Percentiles rank a stretch among this genome's conserved stretches.
Evolutionary conservation across 2,113 vertebrate genomes (phyloP).

Genomic region (Henicopernis longicauda): DNA sequence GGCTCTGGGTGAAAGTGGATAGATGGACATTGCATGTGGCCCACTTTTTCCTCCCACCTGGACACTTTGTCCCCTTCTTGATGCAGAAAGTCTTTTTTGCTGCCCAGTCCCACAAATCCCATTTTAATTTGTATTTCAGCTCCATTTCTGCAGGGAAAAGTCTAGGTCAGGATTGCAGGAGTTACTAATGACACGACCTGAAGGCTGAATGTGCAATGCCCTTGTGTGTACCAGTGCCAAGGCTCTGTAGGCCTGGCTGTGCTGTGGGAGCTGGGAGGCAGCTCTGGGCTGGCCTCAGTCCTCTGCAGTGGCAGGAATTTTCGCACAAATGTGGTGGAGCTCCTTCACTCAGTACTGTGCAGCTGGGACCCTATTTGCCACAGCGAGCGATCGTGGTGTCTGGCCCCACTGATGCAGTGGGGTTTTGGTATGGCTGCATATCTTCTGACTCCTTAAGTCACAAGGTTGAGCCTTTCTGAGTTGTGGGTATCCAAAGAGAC

Average conservation of each 20-base stretch:
- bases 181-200: neutral
- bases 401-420: neutral
- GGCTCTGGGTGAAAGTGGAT: neutral
- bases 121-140: neutral
- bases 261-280: neutral
- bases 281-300: neutral
- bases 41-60: neutral
- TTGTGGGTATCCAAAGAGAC: too few relatives aligned
- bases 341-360: neutral
- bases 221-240: neutral
- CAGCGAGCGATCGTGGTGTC: accelerated
- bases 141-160: neutral
- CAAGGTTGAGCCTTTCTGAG: neutral
- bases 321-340: accelerated
- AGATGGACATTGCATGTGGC: neutral
- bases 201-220: neutral
- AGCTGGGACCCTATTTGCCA: neutral
- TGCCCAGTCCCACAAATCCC: neutral
- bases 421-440: neutral
- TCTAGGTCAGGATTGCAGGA: neutral
- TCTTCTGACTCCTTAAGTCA: neutral
- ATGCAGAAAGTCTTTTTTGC: neutral
- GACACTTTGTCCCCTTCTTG: neutral
- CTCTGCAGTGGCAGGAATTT: neutral
- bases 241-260: neutral